Base-by-base conservation (phyloP, 2,113 vertebrate species). In the Marmota flaviventris region DNA sequence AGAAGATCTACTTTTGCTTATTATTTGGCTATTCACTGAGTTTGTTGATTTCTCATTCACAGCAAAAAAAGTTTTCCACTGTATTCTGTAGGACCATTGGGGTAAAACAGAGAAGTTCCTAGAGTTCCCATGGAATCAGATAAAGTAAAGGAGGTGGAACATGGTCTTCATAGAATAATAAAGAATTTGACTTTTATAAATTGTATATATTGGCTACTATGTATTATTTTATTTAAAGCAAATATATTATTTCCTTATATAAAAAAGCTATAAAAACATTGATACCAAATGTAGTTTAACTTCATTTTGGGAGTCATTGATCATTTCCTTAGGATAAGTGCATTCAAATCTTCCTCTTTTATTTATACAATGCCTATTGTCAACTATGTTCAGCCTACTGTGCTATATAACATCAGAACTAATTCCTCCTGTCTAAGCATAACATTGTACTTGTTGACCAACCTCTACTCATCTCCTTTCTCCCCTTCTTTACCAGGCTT, bases 201-300 rank as follows among this genome's bases (percentile, higher is more conserved):
- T 37, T 77, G 16, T 82, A 65, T 11, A 65, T n/a, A 53, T 22
- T 81, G n/a, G 13, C 20, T 58, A 58, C 56, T 61, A 72, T 39
- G 4, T n/a, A 65, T 67, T 61, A 89, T 17, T 96, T 83, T 82
- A 78, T 89, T 88, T 86, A 8, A 65, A 76, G 84, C 76, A 9
- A 70, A 3, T 37, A n/a, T 20, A 56, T 61, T 76, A 29, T 12
- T 93, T 95, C 24, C 61, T 83, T 77, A 78, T 75, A 91, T 61
- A 51, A 82, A 72, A 65, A 63, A 76, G 81, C 22, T 3, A n/a
- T 79, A 73, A 84, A 63, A 93, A 4, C 2, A 87, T 56, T 93
- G 32, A 39, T 61, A 53, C 10, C 1, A 51, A 90, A 14, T 48
- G 22, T 39, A 73, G 34, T 75, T 81, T 87, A 29, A 70, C 56